These are phyloP conservation scores for Stegana nigrithorax DNA, from an alignment of 2,888 invertebrate genomes.

Conservation along the genomic window DNA sequence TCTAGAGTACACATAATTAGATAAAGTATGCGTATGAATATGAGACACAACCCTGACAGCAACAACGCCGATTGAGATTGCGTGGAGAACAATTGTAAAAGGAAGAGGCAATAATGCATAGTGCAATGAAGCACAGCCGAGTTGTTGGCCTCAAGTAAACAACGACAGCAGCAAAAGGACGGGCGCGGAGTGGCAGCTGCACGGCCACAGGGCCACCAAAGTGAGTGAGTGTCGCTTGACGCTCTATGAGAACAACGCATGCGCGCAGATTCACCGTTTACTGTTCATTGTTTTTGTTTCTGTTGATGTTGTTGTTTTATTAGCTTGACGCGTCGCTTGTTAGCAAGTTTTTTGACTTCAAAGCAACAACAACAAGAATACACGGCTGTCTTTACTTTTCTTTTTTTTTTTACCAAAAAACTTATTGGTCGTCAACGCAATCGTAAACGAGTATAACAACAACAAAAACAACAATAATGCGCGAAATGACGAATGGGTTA, in stretches of 20 bases:
- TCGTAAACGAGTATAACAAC: too few relatives aligned
- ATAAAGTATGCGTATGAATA: slow-evolving; percentile 38
- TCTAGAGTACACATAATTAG: slow-evolving; percentile 40
- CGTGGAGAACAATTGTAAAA: slow-evolving; percentile 7
- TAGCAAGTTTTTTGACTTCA: slow-evolving; percentile 15
- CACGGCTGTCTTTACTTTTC: slow-evolving; percentile 6
- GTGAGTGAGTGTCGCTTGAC: slow-evolving; percentile 21
- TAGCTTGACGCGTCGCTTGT: slow-evolving; percentile 16
- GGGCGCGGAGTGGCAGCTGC: too few relatives aligned
- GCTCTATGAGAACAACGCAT: slow-evolving; percentile 50
- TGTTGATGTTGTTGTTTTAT: slow-evolving; percentile 44
- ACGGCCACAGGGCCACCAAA: too few relatives aligned
- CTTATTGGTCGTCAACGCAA: slow-evolving; percentile 49
- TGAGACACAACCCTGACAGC: neutral
- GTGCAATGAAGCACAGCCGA: slow-evolving; percentile 9
- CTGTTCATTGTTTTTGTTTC: neutral
- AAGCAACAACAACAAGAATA: neutral
- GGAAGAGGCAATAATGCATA: slow-evolving; percentile 44
- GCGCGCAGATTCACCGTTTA: slow-evolving; percentile 33
- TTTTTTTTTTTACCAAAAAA: slow-evolving; percentile 52
- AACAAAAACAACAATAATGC: neutral
- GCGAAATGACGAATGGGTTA: slow-evolving; percentile 45
- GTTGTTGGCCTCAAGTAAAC: neutral
- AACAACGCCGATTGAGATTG: slow-evolving; percentile 6
- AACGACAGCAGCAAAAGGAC: too few relatives aligned